A percentile compares a stretch with the other conserved stretches of the same genome.
phyloP scores from a whole-genome alignment of 2,888 invertebrate genomes.

The Gasteruption jaculator region DNA sequence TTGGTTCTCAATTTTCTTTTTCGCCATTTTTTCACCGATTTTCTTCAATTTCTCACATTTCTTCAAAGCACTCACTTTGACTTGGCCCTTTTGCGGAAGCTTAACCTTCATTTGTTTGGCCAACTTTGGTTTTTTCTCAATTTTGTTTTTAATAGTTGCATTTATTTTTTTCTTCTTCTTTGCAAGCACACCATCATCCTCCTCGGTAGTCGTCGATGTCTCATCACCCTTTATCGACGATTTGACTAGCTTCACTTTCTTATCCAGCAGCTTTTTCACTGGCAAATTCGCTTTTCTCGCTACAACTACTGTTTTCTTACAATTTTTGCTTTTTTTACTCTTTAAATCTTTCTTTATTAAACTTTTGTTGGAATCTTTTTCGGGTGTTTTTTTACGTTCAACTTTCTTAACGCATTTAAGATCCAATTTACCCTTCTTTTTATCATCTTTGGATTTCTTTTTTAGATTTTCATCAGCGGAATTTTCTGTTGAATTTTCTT shows the following conservation, averaged over 20 bases:
- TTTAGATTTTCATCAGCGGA: slow-evolving; percentile 20
- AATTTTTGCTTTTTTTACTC: slow-evolving; percentile 28
- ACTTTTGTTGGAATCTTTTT: too few relatives aligned
- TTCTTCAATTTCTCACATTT: slow-evolving; percentile 40
- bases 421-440: slow-evolving; percentile 44
- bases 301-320: slow-evolving; percentile 36
- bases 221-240: slow-evolving; percentile 29
- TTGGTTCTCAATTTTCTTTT: slow-evolving; percentile 36
- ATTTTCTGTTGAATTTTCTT: slow-evolving; percentile 8
- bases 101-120: slow-evolving; percentile 42
- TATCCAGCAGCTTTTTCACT: slow-evolving; percentile 42
- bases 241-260: slow-evolving; percentile 46
- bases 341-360: slow-evolving; percentile 37
- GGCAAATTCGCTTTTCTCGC: slow-evolving; percentile 38
- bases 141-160: slow-evolving; percentile 31
- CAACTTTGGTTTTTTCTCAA: slow-evolving; percentile 42
- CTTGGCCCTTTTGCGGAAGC: slow-evolving; percentile 36
- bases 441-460: slow-evolving; percentile 39
- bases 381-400: slow-evolving; percentile 36
- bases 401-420: slow-evolving; percentile 41
- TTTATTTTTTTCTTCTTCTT: slow-evolving; percentile 38
- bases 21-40: slow-evolving; percentile 36
- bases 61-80: slow-evolving; percentile 32
- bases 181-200: slow-evolving; percentile 26
- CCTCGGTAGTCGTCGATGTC: slow-evolving; percentile 21